These are phyloP conservation scores for Colaptes auratus DNA, from an alignment of 2,113 vertebrate genomes.

Conservation along the genomic window DNA sequence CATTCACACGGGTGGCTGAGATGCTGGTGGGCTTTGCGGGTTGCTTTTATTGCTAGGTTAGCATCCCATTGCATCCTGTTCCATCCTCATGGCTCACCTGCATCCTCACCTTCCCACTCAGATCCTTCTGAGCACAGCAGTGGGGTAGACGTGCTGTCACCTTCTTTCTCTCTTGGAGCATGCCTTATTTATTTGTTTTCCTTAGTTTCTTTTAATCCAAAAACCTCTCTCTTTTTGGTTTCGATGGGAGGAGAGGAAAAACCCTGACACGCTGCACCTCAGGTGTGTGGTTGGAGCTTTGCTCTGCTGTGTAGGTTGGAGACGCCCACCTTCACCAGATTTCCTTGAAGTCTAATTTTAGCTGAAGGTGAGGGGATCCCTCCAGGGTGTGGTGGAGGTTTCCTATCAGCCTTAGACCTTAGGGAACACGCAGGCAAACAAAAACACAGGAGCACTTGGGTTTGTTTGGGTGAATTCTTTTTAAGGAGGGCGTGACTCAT, in stretches of 20 bases:
- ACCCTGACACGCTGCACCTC: accelerated
- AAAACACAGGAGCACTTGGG: neutral
- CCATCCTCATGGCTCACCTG: accelerated
- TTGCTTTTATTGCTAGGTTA: accelerated
- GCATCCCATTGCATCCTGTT: neutral
- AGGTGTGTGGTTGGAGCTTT: neutral
- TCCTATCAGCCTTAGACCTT: neutral
- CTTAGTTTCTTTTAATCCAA: neutral
- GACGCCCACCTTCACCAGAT: neutral
- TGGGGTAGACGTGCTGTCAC: accelerated
- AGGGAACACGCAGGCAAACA: neutral
- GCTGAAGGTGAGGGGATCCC: slow-evolving; percentile 1
- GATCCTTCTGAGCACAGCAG: accelerated
- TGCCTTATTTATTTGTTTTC: neutral
- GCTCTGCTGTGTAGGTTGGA: neutral
- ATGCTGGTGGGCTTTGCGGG: neutral
- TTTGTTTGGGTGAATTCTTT: slow-evolving; percentile 55
- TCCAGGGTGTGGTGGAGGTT: neutral
- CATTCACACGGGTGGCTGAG: accelerated
- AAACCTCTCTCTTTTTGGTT: neutral
- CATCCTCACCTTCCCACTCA: neutral
- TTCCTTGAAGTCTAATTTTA: slow-evolving; percentile 59
- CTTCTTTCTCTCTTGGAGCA: neutral
- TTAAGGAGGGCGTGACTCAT: slow-evolving; percentile 35
- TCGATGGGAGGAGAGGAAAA: neutral